Base-by-base conservation (phyloP, 2,113 vertebrate genomes). In the Lasiurus borealis region DNA sequence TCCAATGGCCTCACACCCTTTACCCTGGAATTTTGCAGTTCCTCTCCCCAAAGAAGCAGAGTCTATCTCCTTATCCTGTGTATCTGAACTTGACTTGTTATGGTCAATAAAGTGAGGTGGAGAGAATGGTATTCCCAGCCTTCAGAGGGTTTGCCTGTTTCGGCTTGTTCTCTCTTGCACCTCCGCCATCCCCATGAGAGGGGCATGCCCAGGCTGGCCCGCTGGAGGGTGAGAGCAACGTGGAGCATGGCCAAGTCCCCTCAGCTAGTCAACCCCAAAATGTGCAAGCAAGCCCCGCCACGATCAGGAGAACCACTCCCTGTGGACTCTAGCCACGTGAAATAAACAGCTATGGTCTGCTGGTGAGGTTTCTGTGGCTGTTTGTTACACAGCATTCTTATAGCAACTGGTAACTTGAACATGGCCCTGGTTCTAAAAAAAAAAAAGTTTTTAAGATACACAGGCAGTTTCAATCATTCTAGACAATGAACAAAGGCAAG, bases 401-500 rank as follows among this genome's bases (percentile, higher is more conserved):
- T 14, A 11, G 59, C n/a, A 72, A 44, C 0, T 76, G 57, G 52
- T 73, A 85, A 93, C 19, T 40, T 1, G 29, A 6, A 69, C 34
- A 25, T 2, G 16, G 76, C 14, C 64, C 68, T 69, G 54, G 19
- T 93, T 64, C 6, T 27, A 6, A 46, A 68, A 86, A 46, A 78
- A 31, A 66, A 46, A 40, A 25, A 34, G 8, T 18, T 57, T 68
- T 18, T 5, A 36, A 85, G 25, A 93, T 62, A 59, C 36, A 85
- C 29, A 36, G 0, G 23, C 31, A 23, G 50, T 93, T 68, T 85
- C 36, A 69, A 66, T 85, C 76, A 72, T 12, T 81, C 46, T 3
- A 44, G 52, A 48, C 46, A 72, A 14, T 59, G 85, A 93, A 80
- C 44, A 50, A 69, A 95, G 76, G n/a, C 46, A 72, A 91, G 64